Percentiles rank a stretch among this genome's conserved stretches.
Conservation (phyloP, 92 coral and sea anemone genomes). For the Epizoanthus illoricatus region DNA sequence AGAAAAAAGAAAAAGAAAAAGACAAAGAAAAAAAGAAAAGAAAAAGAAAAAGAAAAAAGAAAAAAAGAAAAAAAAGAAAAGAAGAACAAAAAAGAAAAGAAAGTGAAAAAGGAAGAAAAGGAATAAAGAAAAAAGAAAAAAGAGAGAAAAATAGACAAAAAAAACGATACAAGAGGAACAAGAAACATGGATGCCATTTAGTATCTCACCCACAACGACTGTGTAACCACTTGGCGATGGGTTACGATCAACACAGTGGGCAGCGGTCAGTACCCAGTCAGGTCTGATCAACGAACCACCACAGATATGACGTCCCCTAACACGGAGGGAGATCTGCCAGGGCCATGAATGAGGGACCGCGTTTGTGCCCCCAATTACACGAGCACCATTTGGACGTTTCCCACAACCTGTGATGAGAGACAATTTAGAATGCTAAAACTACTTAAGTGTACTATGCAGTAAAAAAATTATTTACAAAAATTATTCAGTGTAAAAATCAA, state of each 20-base stretch:
- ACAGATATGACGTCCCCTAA: slow-evolving; percentile 54
- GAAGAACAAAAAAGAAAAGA: not conserved
- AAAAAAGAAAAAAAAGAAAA: too few species aligned
- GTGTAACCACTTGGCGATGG: slow-evolving; percentile 57
- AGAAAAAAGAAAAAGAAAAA: too few species aligned
- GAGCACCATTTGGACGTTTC: slow-evolving; percentile 56
- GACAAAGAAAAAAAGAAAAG: too few species aligned
- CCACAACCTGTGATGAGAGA: slow-evolving; percentile 53
- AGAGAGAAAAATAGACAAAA: not conserved
- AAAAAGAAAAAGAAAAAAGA: too few species aligned
- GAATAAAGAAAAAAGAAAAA: not conserved
- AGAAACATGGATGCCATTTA: not conserved
- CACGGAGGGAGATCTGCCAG: slow-evolving; percentile 72
- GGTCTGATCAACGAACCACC: slow-evolving; percentile 70
- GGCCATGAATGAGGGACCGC: slow-evolving; percentile 75
- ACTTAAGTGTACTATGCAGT: too few species aligned
- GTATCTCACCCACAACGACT: slow-evolving; percentile 64
- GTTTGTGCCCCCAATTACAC: slow-evolving; percentile 65
- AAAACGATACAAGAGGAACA: not conserved
- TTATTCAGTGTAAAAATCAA: too few species aligned
- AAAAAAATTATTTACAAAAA: too few species aligned
- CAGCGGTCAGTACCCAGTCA: slow-evolving; percentile 74
- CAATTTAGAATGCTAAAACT: too few species aligned
- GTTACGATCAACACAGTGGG: slow-evolving; percentile 68
- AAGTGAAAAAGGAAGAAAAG: not conserved